These are phyloP conservation scores for Leptoclinus maculatus DNA, from an alignment of 2,797 vertebrate species.

Conservation along the genomic window DNA sequence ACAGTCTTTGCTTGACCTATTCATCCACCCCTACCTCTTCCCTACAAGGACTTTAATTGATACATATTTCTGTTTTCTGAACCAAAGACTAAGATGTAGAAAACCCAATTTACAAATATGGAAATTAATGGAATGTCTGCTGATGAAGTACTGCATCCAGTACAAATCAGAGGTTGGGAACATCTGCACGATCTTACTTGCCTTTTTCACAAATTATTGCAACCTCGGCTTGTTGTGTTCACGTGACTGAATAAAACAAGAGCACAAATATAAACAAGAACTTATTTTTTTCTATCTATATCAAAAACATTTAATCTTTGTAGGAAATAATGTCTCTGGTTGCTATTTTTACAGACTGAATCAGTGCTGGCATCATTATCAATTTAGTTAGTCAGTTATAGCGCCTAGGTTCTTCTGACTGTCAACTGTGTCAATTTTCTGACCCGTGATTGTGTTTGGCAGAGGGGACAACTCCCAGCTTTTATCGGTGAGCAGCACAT, in stretches of 20 bases:
- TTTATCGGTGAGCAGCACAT: constrained; percentile 79
- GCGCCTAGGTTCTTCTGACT: not conserved
- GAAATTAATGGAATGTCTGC: not conserved
- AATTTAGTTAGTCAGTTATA: not conserved
- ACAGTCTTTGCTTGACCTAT: too few relatives aligned
- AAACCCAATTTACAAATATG: not conserved
- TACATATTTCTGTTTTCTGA: too few relatives aligned
- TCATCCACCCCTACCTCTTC: not conserved
- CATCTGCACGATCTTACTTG: too few relatives aligned
- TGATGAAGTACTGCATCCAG: not conserved
- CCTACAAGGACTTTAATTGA: not conserved
- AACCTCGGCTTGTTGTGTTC: not conserved
- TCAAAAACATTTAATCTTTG: not conserved
- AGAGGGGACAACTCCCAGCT: constrained; percentile 12
- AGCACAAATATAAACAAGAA: not conserved
- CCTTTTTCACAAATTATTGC: not conserved
- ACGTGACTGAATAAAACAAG: not conserved
- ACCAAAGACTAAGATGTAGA: not conserved
- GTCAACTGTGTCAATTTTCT: not conserved
- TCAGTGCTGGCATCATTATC: not conserved
- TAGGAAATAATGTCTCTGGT: not conserved
- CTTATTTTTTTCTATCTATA: not conserved
- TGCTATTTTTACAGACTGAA: not conserved
- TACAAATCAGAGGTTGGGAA: too few relatives aligned
- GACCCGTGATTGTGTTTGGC: not conserved